Conservation (phyloP, 35 echinoderm and acorn worm species). For the Patiria miniata region DNA sequence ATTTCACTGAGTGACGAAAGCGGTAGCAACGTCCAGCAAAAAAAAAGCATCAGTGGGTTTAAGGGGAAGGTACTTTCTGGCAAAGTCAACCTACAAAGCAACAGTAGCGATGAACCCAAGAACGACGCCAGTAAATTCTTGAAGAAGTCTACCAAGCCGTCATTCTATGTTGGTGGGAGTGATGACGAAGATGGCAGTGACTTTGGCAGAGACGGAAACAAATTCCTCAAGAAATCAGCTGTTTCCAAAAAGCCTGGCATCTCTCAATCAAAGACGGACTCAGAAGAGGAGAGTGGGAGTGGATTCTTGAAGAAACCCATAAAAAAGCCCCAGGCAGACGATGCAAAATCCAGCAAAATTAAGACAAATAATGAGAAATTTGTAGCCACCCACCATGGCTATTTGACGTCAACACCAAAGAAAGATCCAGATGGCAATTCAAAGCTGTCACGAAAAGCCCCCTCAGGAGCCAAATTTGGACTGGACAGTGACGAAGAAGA, state of each 20-base stretch:
- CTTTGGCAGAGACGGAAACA: conserved; percentile 29
- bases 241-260: background rate
- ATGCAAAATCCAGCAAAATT: background rate
- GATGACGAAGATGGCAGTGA: conserved; percentile 3
- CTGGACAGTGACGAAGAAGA: conserved; percentile 49
- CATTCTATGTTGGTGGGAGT: conserved; percentile 34
- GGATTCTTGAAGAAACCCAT: conserved; percentile 6
- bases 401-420: conserved; percentile 43
- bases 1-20: background rate
- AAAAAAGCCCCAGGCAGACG: no score
- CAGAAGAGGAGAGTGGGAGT: background rate
- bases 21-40: background rate
- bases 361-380: background rate
- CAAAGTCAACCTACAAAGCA: background rate
- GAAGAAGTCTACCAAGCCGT: conserved; percentile 7
- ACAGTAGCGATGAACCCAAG: background rate
- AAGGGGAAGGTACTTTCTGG: background rate
- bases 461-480: background rate
- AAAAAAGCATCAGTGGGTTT: background rate
- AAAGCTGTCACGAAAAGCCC: conserved; percentile 5
- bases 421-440: background rate
- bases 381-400: background rate
- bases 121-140: conserved; percentile 11
- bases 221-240: conserved; percentile 35
- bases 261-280: background rate